Conservation (phyloP, 2,113 vertebrate species). For the Hyla sarda region DNA sequence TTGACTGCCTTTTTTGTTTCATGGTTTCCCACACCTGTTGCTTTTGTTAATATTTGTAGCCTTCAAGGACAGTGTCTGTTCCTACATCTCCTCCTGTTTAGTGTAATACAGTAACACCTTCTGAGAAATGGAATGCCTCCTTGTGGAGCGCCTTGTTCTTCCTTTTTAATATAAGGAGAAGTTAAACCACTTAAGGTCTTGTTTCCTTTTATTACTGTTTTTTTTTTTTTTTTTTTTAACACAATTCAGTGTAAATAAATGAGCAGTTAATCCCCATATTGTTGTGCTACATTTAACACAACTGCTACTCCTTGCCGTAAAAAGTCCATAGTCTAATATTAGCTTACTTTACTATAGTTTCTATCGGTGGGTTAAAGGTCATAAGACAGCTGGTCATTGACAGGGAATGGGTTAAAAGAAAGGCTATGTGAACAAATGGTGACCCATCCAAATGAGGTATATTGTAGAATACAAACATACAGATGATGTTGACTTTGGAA, state of each 20-base stretch:
- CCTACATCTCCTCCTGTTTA: background rate
- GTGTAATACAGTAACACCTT: background rate
- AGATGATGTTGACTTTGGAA: no score
- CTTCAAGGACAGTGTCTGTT: background rate
- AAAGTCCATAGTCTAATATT: conserved; percentile 23
- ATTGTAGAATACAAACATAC: no score
- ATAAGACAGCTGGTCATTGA: conserved; percentile 36
- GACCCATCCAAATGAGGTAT: no score
- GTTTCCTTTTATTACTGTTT: no score
- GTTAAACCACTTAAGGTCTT: background rate
- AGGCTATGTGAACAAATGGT: background rate
- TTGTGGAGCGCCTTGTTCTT: background rate
- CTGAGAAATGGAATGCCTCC: background rate
- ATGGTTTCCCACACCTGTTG: conserved; percentile 49
- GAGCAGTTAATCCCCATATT: conserved; percentile 25
- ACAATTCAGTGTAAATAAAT: background rate
- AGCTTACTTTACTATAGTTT: background rate
- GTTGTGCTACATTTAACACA: conserved; percentile 9
- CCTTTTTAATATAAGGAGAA: background rate
- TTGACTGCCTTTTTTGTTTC: conserved; percentile 28
- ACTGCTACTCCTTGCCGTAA: conserved; percentile 43
- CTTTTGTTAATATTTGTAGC: conserved; percentile 21
- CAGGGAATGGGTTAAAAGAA: conserved; percentile 9
- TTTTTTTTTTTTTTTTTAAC: no score
- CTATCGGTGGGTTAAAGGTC: no score